Percentiles rank a stretch among this genome's conserved stretches.
Conservation (phyloP, 2,113 vertebrate genomes). For the Paralichthys olivaceus region DNA sequence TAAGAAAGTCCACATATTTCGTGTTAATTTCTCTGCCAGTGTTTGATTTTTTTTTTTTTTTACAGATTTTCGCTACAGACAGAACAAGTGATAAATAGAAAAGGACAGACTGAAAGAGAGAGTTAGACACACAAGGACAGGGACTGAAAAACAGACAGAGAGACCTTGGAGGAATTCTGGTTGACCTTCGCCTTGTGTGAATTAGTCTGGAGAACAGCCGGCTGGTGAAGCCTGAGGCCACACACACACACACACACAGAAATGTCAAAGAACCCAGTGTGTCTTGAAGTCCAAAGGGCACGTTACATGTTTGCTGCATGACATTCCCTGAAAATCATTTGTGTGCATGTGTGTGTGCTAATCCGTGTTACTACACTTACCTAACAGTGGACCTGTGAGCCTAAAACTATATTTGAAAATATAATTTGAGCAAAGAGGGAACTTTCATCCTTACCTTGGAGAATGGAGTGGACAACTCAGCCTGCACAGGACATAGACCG, state of each 20-base stretch:
- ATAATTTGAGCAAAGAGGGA: too few species aligned
- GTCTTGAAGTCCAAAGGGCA: slow-evolving; percentile 61
- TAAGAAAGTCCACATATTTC: too few species aligned
- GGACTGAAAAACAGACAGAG: slow-evolving; percentile 43
- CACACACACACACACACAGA: slow-evolving; percentile 20
- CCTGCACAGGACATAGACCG: too few species aligned
- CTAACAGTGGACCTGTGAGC: background rate
- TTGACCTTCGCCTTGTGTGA: slow-evolving; percentile 73
- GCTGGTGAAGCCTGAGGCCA: slow-evolving; percentile 70
- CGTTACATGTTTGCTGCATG: slow-evolving; percentile 66
- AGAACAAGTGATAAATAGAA: background rate
- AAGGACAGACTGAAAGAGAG: background rate
- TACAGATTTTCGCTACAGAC: background rate
- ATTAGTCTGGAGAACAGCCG: slow-evolving; percentile 73
- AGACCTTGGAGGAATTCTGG: slow-evolving; percentile 64
- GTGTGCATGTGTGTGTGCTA: slow-evolving; percentile 25
- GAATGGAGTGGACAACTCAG: too few species aligned
- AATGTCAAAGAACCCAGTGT: slow-evolving; percentile 74
- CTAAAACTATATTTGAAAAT: too few species aligned
- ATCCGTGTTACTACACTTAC: background rate
- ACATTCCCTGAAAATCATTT: slow-evolving; percentile 62
- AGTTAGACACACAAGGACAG: slow-evolving; percentile 16
- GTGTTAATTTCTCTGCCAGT: background rate
- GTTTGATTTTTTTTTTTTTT: too few species aligned
- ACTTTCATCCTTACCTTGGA: too few species aligned